phyloP scores from a whole-genome alignment of 2,888 invertebrate genomes.

The Epinotia demarniana region DNA sequence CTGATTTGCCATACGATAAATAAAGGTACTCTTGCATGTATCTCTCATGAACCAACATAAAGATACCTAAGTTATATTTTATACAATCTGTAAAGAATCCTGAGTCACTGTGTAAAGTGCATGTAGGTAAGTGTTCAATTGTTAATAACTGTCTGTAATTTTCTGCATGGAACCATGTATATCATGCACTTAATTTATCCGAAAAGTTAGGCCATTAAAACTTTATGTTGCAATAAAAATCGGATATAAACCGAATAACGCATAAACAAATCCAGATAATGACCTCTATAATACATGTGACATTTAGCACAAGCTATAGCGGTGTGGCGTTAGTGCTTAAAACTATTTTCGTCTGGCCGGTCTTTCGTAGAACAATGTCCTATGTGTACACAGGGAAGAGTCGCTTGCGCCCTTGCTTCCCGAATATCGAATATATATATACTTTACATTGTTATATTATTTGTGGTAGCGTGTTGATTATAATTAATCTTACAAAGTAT shows the following conservation, averaged over 20 bases:
- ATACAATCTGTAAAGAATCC: background rate
- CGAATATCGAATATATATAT: background rate
- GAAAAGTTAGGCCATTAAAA: constrained; percentile 13
- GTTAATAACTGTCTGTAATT: background rate
- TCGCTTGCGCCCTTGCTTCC: constrained; percentile 1
- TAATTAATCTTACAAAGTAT: constrained; percentile 48
- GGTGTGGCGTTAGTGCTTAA: constrained; percentile 22
- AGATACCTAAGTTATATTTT: background rate
- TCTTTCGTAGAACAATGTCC: background rate
- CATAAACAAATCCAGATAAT: constrained; percentile 38
- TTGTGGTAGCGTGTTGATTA: constrained; percentile 40
- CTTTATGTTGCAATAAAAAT: constrained; percentile 38
- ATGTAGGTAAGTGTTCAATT: background rate
- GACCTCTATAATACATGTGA: constrained; percentile 47
- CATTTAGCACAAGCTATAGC: constrained; percentile 51
- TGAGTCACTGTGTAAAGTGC: background rate
- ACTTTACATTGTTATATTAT: constrained; percentile 27
- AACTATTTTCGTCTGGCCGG: constrained; percentile 33
- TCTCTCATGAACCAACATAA: too few relatives aligned
- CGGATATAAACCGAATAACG: constrained; percentile 28
- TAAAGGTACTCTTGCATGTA: too few relatives aligned
- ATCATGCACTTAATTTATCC: constrained; percentile 4
- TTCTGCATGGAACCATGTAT: constrained; percentile 2
- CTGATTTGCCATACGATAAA: too few relatives aligned
- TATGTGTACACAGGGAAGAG: background rate